Evolutionary conservation across 1,140 invertebrate genomes (phyloP).

Genomic region (Heterodera carotae): DNA sequence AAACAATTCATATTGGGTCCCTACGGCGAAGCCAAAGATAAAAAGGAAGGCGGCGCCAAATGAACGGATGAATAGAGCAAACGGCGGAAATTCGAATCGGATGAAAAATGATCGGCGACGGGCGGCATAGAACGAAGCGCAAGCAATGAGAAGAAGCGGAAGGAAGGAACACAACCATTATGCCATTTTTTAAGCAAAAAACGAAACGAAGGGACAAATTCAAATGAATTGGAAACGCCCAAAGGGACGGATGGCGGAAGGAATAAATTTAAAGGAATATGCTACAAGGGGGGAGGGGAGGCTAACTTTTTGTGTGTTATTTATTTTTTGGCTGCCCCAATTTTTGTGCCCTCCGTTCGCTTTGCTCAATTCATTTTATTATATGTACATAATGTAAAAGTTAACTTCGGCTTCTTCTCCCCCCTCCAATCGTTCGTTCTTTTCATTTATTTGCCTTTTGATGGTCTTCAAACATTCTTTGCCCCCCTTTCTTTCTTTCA

Average conservation of each 20-base stretch:
- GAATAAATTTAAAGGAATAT: no score
- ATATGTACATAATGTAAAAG: background rate
- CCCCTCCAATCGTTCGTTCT: background rate
- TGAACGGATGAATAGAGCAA: background rate
- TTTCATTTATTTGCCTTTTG: background rate
- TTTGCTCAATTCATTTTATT: background rate
- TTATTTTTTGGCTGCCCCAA: background rate
- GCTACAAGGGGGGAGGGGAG: no score
- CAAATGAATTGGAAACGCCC: no score
- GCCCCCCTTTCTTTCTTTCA: background rate
- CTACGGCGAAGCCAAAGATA: background rate
- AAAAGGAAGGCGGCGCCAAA: background rate
- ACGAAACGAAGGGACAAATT: no score
- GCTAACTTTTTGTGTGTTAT: background rate
- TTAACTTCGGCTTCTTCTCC: background rate
- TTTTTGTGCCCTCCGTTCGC: background rate
- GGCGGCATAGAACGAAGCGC: no score
- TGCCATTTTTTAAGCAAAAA: no score
- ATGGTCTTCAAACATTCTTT: background rate
- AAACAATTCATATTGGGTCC: no score
- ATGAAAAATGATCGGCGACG: background rate
- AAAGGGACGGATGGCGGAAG: no score
- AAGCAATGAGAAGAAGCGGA: no score
- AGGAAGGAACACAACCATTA: no score
- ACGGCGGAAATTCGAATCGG: background rate